Evolutionary conservation across 2,113 vertebrate species (phyloP).

Genomic region (Prunella fulvescens): DNA sequence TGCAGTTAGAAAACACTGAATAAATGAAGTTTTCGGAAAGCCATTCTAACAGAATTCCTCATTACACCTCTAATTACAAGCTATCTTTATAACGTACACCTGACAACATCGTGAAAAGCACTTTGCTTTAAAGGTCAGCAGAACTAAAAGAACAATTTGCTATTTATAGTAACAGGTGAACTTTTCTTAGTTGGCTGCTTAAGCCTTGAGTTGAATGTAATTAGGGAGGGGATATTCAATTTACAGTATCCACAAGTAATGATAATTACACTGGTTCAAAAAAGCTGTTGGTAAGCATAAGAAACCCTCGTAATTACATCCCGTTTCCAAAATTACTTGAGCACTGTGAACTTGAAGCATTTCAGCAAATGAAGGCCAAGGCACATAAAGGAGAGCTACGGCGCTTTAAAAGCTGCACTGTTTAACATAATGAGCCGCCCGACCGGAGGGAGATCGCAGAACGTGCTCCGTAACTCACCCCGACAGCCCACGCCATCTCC

Average conservation of each 20-base stretch:
- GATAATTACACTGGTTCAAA: conserved; percentile 81
- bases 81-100: conserved; percentile 76
- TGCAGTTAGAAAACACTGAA: conserved; percentile 53
- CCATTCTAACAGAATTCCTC: conserved; percentile 74
- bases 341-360: conserved; percentile 77
- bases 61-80: conserved; percentile 79
- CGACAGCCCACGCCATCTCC: conserved; percentile 62
- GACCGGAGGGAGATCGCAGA: conserved; percentile 50
- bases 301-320: conserved; percentile 83
- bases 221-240: conserved; percentile 83
- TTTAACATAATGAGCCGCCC: conserved; percentile 70
- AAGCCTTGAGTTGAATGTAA: conserved; percentile 80
- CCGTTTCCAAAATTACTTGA: conserved; percentile 75
- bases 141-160: conserved; percentile 74
- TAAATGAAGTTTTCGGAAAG: conserved; percentile 75
- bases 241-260: conserved; percentile 85
- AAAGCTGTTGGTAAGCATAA: conserved; percentile 85
- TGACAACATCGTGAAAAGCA: conserved; percentile 66
- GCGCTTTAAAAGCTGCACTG: conserved; percentile 68
- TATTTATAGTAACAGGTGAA: conserved; percentile 78
- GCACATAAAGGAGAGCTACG: conserved; percentile 73
- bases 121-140: conserved; percentile 74
- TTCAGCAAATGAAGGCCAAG: conserved; percentile 82
- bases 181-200: conserved; percentile 77
- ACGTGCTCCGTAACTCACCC: conserved; percentile 69